These are phyloP conservation scores for Muscidifurax raptorellus DNA, from an alignment of 1,140 invertebrate species.

Conservation along the genomic window DNA sequence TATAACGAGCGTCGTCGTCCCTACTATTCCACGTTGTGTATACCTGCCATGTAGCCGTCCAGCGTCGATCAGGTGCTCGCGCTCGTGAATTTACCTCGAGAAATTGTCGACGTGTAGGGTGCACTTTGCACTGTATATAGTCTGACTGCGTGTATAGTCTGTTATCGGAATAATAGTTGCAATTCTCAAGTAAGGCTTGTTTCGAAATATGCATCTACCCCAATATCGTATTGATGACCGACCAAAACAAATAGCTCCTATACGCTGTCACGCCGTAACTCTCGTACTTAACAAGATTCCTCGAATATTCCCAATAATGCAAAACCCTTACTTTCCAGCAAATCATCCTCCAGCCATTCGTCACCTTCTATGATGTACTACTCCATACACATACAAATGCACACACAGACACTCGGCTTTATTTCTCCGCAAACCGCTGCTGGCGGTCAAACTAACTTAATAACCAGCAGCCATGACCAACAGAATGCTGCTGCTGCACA, in stretches of 20 bases:
- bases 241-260: no score
- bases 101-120: background rate
- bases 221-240: no score
- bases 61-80: background rate
- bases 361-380: background rate
- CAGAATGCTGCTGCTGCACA: no score
- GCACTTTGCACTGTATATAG: background rate
- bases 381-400: background rate
- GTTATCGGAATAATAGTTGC: no score
- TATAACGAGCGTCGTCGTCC: slow-evolving; percentile 2
- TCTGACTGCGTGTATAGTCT: no score
- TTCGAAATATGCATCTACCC: no score
- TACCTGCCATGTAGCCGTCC: background rate
- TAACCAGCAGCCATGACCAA: slow-evolving; percentile 46
- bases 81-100: background rate
- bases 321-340: background rate
- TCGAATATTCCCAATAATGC: background rate
- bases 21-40: no score
- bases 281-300: background rate
- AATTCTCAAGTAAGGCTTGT: no score
- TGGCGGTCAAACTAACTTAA: slow-evolving; percentile 53
- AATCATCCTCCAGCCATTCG: background rate
- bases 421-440: background rate
- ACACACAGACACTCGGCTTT: background rate
- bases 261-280: no score